Conservation (phyloP, 2,797 vertebrate species). For the Sciurus vulgaris region DNA sequence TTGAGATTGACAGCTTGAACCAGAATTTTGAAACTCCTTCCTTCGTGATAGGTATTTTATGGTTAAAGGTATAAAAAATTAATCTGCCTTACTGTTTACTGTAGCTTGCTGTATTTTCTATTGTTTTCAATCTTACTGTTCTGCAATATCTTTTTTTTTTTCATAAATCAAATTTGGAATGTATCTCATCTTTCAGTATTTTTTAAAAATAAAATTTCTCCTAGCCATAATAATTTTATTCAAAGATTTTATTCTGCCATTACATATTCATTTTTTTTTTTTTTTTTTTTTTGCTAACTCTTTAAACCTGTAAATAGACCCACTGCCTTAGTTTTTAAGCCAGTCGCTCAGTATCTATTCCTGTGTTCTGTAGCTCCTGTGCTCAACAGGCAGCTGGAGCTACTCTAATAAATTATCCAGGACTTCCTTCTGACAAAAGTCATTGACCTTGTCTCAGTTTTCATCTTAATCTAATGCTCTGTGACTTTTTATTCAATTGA, state of each 20-base stretch:
- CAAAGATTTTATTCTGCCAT: not conserved
- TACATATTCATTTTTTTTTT: not conserved
- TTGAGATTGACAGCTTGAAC: not conserved
- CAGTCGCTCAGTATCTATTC: not conserved
- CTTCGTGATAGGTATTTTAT: not conserved
- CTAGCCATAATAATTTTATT: not conserved
- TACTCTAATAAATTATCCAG: conserved; percentile 16
- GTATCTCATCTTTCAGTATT: not conserved
- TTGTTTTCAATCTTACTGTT: not conserved
- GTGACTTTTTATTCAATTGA: conserved; percentile 52
- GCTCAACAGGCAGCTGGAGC: not conserved
- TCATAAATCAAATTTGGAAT: not conserved
- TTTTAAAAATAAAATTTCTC: not conserved
- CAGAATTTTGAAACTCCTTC: not conserved
- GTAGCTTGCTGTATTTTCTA: not conserved
- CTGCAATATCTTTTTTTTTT: not conserved
- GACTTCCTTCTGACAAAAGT: not conserved
- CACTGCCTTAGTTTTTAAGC: not conserved
- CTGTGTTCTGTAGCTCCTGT: not conserved
- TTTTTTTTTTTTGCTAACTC: not conserved
- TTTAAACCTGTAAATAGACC: not conserved
- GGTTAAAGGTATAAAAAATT: not conserved
- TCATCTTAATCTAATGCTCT: conserved; percentile 60
- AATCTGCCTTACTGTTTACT: not conserved
- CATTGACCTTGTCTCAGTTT: conserved; percentile 41